Base-by-base conservation (phyloP, 2,888 invertebrate genomes). In the Caenorhabditis afra region DNA sequence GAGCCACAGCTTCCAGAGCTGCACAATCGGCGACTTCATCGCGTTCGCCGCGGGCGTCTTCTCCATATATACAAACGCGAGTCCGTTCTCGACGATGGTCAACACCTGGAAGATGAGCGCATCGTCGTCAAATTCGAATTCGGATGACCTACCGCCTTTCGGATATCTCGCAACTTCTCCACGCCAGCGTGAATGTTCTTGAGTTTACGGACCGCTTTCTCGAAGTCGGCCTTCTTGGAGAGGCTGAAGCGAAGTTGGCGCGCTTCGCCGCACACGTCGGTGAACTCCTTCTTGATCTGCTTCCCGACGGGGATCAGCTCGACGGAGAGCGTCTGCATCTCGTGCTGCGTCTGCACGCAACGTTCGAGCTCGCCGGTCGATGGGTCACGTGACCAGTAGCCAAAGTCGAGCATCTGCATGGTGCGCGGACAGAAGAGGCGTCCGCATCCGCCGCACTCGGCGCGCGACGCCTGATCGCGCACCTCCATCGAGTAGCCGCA, bases 381-480 rank as follows among this genome's bases (percentile, higher is more conserved):
- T n/a, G 39, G 50, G 39, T 70, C 73, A n/a, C 37, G 29, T n/a
- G 76, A 53, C 64, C 67, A 73, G 50, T 76, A 79, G 47, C 57
- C 53, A 11, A 62, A 37, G 53, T 73, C 71, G 35, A 73, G 57
- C 70, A 81, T 47, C 39, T 59, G 61, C 39, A 79, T 44, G 7
- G 55, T 81, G n/a, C 39, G 16, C 47, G 83, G 83, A 53, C 79
- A 71, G 79, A 83, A 83, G 7, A 68, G 64, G 49, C 73, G 58
- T 59, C 81, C 74, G 58, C 83, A 83, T 53, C 59, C 70, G 20
- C 57, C 58, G 55, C 83, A 83, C 41, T 81, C 75, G n/a, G 65
- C 57, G 18, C 66, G 53, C 12, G 35, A 18, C 2, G 65, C 79
- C 39, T 68, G 44, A 45, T 75, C 75, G 10, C 79, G 67, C 18